phyloP scores from a whole-genome alignment of 2,113 vertebrate species.

The Tenebrosternarchus preto region DNA sequence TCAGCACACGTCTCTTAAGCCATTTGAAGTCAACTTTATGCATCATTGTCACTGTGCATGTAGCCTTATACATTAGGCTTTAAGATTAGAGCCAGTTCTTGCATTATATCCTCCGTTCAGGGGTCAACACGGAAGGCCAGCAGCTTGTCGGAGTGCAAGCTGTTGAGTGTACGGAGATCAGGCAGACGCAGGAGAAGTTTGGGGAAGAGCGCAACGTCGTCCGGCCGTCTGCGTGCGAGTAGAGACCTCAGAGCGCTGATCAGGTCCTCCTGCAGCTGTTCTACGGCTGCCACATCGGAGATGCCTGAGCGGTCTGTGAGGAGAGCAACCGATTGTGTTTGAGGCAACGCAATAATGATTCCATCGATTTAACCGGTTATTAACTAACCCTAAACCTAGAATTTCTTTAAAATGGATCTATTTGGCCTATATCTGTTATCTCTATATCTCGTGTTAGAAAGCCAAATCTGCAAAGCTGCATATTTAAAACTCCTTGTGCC shows the following conservation, averaged over 20 bases:
- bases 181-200: constrained; percentile 77
- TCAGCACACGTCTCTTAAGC: not conserved
- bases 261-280: constrained; percentile 78
- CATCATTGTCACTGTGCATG: not conserved
- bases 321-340: not conserved
- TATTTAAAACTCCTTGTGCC: too few relatives aligned
- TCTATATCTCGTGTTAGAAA: too few relatives aligned
- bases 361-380: too few relatives aligned
- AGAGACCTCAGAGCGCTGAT: constrained; percentile 71
- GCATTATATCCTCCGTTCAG: constrained; percentile 46
- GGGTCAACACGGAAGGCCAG: constrained; percentile 77
- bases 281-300: constrained; percentile 67
- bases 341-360: not conserved
- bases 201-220: constrained; percentile 69
- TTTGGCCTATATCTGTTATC: too few relatives aligned
- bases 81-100: not conserved
- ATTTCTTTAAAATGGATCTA: too few relatives aligned
- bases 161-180: constrained; percentile 78
- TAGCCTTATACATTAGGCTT: not conserved
- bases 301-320: constrained; percentile 73
- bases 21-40: not conserved
- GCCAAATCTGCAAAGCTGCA: too few relatives aligned
- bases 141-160: constrained; percentile 78
- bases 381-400: too few relatives aligned
- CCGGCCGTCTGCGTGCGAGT: constrained; percentile 67